Evolutionary conservation across 1,140 invertebrate species (phyloP).

Genomic region (Ostrea edulis): DNA sequence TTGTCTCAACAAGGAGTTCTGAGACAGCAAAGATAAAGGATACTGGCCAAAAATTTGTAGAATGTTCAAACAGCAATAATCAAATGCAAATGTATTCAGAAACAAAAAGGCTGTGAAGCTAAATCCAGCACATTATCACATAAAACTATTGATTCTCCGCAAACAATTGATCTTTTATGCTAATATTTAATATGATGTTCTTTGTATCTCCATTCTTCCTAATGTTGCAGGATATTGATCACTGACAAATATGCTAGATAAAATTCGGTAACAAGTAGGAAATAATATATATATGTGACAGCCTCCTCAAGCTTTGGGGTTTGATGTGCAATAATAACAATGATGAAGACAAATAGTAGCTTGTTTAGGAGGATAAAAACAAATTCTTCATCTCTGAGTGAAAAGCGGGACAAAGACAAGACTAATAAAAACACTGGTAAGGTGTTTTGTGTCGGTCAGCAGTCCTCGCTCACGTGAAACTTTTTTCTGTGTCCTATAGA

Average conservation of each 20-base stretch:
- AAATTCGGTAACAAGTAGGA: background rate
- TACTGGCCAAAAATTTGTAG: background rate
- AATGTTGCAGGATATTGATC: background rate
- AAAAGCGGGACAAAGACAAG: background rate
- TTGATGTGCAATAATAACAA: background rate
- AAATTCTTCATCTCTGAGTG: background rate
- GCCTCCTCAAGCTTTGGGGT: background rate
- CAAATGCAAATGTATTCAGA: slow-evolving; percentile 26
- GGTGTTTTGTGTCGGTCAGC: too few species aligned
- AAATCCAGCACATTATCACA: slow-evolving; percentile 9
- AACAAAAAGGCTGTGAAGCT: background rate
- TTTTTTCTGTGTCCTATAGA: too few species aligned
- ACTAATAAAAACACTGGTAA: too few species aligned
- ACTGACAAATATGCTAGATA: background rate
- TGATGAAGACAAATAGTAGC: background rate
- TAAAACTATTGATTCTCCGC: slow-evolving; percentile 28
- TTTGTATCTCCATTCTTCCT: background rate
- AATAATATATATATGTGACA: background rate
- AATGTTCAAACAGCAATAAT: background rate
- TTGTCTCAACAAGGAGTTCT: background rate
- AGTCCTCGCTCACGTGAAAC: too few species aligned
- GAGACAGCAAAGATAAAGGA: background rate
- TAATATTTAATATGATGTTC: slow-evolving; percentile 8
- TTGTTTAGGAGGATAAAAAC: background rate
- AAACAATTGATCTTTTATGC: background rate